These are phyloP conservation scores for Pseudoatta argentina DNA, from an alignment of 1,140 invertebrate species.

Conservation along the genomic window DNA sequence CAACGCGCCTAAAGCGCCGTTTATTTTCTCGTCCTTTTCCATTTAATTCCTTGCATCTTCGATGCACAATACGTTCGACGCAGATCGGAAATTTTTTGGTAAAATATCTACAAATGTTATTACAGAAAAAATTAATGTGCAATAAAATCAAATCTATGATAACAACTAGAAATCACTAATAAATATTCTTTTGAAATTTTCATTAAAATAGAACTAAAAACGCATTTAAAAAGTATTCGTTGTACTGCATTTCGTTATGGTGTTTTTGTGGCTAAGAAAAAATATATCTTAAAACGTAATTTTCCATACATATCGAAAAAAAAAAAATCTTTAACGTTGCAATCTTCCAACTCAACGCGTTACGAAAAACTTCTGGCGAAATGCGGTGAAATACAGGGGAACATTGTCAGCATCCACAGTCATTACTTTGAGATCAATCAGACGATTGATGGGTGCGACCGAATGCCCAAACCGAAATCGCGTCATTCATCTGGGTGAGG, in stretches of 20 bases:
- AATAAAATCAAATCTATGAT: neutral
- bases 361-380: neutral
- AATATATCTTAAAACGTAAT: neutral
- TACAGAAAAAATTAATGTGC: neutral
- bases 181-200: neutral
- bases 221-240: neutral
- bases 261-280: neutral
- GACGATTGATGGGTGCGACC: slow-evolving; percentile 65
- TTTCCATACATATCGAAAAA: neutral
- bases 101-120: neutral
- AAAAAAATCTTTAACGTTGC: neutral
- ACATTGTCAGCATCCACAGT: slow-evolving; percentile 30
- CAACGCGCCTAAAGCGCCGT: slow-evolving; percentile 54
- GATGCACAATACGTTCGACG: slow-evolving; percentile 37
- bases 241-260: neutral
- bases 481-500: slow-evolving; percentile 61
- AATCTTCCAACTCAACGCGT: neutral
- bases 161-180: neutral
- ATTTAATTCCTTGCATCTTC: slow-evolving; percentile 34
- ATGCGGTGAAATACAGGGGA: neutral
- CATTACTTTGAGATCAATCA: slow-evolving; percentile 46
- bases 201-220: neutral
- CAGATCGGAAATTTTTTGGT: neutral
- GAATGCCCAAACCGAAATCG: slow-evolving; percentile 37
- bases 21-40: slow-evolving; percentile 57